These are phyloP conservation scores for Tuberolachnus salignus DNA, from an alignment of 2,888 invertebrate genomes.

Conservation along the genomic window DNA sequence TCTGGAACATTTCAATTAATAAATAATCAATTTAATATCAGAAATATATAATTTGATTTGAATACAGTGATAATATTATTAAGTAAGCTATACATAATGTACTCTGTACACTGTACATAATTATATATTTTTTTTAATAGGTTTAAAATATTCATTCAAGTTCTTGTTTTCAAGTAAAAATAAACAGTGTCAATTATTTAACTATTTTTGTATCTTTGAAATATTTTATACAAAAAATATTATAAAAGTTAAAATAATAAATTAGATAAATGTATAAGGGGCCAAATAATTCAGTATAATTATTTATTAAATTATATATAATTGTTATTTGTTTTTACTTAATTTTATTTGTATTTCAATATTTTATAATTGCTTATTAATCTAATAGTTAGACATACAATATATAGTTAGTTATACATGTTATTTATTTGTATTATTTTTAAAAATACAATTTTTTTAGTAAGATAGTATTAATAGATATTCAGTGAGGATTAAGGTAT, in stretches of 20 bases:
- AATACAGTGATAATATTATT: no score
- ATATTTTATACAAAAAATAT: neutral
- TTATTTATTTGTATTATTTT: neutral
- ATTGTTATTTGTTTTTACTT: constrained; percentile 6
- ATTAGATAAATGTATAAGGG: constrained; percentile 23
- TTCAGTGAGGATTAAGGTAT: neutral
- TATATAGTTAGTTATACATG: no score
- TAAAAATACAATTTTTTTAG: constrained; percentile 7
- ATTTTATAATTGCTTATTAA: no score
- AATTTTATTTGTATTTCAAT: neutral
- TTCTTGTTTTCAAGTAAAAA: constrained; percentile 10
- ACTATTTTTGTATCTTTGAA: constrained; percentile 1
- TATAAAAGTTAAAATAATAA: neutral
- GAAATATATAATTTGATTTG: no score
- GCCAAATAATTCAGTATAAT: constrained; percentile 26
- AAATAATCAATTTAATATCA: no score
- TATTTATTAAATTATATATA: constrained; percentile 21
- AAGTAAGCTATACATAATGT: no score
- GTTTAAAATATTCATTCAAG: constrained; percentile 10
- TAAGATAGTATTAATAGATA: neutral
- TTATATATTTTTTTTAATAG: constrained; percentile 12
- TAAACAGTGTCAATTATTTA: constrained; percentile 13
- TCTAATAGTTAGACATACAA: no score
- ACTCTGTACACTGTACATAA: constrained; percentile 1
- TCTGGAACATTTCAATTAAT: no score